Evolutionary conservation across 2,797 vertebrate genomes (phyloP), one percentile per base, ranked within the genome.

Genomic region (Catharus ustulatus): DNA sequence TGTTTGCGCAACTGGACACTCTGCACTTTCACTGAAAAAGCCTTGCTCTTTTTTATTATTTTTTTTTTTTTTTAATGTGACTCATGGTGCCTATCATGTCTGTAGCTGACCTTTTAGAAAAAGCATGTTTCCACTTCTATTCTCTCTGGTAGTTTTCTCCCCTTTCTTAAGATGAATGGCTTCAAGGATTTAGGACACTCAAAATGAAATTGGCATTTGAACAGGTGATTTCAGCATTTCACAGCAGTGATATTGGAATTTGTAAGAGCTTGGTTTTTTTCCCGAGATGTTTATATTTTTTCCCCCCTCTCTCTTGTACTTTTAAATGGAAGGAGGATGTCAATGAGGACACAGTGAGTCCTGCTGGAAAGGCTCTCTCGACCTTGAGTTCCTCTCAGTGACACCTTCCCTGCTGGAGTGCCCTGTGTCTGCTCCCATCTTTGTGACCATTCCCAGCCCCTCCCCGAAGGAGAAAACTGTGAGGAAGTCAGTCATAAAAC

Each of bases 381-480:
- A 38, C 7, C 18, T 72, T 2, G 6, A 61, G 38, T 63, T 72
- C 62, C 15, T 59, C 14, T 29, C 11, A 5, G 36, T 82, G 62
- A 57, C 32, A 26, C 62, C 42, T 76, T 89, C 24, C 48, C 61
- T 6, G 5, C 10, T 46, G 9, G n/a, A 32, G 49, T 82, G 32
- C 9, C 18, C 11, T 12, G 0, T 0, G 4, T 38, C 78, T n/a
- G 3, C 21, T 87, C n/a, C 71, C 2, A 2, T 58, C 24, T 68
- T 58, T 0, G 0, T 5, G 22, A 79, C 46, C 30, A 6, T 90
- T 85, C 64, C n/a, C 40, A 13, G 13, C n/a, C 40, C 27, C 22
- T 58, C 52, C 13, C 18, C 48, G 76, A 52, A 83, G 48, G 63
- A 54, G 67, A 79, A 91, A 91, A 22, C 11, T 0, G 8, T 7